phyloP scores from a whole-genome alignment of 2,888 invertebrate species.

The Synergus itoensis region DNA sequence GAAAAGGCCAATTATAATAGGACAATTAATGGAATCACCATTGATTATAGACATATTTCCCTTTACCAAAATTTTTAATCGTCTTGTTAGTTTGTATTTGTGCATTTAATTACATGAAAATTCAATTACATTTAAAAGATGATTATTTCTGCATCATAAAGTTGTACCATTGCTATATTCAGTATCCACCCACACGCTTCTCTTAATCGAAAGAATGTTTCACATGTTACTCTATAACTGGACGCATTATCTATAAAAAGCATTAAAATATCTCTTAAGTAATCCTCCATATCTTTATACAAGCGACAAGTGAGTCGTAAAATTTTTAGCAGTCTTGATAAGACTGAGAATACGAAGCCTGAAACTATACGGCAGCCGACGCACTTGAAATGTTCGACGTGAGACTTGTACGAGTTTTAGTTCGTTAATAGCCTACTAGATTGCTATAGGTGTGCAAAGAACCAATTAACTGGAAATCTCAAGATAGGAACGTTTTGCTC shows the following conservation, averaged over 20 bases:
- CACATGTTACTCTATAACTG: neutral
- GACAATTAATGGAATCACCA: neutral
- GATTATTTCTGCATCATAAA: neutral
- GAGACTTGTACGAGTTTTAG: conserved; percentile 61
- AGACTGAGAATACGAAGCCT: neutral
- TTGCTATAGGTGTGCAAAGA: conserved; percentile 66
- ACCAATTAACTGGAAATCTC: conserved; percentile 69
- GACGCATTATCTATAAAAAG: neutral
- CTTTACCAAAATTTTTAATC: neutral
- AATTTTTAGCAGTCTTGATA: conserved; percentile 34
- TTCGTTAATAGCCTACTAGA: conserved; percentile 62
- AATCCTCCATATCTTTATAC: conserved; percentile 3
- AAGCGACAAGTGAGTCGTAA: conserved; percentile 24
- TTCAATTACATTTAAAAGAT: neutral
- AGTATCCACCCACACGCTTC: neutral
- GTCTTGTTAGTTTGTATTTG: neutral
- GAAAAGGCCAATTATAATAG: neutral
- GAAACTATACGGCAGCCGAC: conserved; percentile 40
- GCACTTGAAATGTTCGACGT: conserved; percentile 50
- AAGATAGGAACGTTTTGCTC: conserved; percentile 61
- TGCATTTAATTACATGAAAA: neutral
- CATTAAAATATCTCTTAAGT: neutral
- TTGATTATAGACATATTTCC: neutral
- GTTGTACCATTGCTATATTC: neutral
- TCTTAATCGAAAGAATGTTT: conserved; percentile 8